Conservation (phyloP, 2,888 invertebrate genomes). For the Lycia hirtaria region DNA sequence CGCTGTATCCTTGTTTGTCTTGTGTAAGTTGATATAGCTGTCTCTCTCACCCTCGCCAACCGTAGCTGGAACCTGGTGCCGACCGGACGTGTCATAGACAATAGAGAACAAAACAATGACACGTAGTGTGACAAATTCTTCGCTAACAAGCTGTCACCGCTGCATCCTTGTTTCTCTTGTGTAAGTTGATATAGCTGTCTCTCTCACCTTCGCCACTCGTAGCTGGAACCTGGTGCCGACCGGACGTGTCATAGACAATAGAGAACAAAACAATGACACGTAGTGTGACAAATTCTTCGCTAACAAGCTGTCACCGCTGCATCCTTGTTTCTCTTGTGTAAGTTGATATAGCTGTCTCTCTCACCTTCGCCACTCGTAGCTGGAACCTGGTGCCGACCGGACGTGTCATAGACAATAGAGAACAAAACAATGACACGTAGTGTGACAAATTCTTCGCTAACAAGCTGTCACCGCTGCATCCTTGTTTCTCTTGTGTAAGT, state of each 20-base stretch:
- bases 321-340: constrained; percentile 88
- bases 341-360: constrained; percentile 43
- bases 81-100: constrained; percentile 43
- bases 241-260: constrained; percentile 46
- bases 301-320: constrained; percentile 88
- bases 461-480: no score
- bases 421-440: no score
- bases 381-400: no score
- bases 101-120: constrained; percentile 60
- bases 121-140: constrained; percentile 88
- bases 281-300: constrained; percentile 88
- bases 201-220: constrained; percentile 68
- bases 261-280: constrained; percentile 64
- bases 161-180: constrained; percentile 88
- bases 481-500: no score
- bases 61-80: constrained; percentile 81
- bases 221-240: constrained; percentile 79
- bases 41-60: constrained; percentile 64
- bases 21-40: constrained; percentile 68
- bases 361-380: no score
- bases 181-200: constrained; percentile 60
- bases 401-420: no score
- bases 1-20: constrained; percentile 88
- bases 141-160: constrained; percentile 87
- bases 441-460: no score